Conservation (phyloP, 2,888 invertebrate species). For the Apoda limacodes region DNA sequence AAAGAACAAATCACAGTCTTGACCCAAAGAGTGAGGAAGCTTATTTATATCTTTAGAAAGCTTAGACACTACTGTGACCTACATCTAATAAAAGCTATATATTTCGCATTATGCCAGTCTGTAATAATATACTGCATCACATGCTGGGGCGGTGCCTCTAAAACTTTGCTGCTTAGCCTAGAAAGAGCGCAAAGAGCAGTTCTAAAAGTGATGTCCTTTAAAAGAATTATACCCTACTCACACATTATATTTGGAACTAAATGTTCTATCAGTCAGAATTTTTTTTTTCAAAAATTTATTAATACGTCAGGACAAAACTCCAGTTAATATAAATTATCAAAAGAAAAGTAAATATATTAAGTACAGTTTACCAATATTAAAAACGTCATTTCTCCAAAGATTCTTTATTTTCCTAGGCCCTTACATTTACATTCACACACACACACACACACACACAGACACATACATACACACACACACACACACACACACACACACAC, state of each 20-base stretch:
- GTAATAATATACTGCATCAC: background rate
- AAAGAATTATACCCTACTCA: no score
- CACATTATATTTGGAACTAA: no score
- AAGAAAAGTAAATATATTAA: no score
- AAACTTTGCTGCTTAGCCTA: background rate
- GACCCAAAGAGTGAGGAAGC: constrained; percentile 3
- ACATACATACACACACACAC: constrained; percentile 3
- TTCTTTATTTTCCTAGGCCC: no score
- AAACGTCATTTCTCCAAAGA: no score
- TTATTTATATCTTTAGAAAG: constrained; percentile 1
- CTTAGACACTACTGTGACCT: background rate
- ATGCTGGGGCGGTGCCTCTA: background rate
- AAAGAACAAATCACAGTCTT: background rate
- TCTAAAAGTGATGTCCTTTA: background rate
- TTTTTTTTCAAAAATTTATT: no score
- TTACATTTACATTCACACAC: constrained; percentile 1
- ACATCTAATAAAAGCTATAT: background rate
- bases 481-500: constrained; percentile 3
- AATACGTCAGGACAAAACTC: no score
- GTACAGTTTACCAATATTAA: no score
- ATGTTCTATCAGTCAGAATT: no score
- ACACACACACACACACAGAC: constrained; percentile 2
- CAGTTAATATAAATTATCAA: no score
- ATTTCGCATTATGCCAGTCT: background rate
- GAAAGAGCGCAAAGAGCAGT: background rate